Evolutionary conservation across 2,113 vertebrate genomes (phyloP), one percentile per base, ranked within the genome.

Genomic region (Proterorhinus semilunaris): DNA sequence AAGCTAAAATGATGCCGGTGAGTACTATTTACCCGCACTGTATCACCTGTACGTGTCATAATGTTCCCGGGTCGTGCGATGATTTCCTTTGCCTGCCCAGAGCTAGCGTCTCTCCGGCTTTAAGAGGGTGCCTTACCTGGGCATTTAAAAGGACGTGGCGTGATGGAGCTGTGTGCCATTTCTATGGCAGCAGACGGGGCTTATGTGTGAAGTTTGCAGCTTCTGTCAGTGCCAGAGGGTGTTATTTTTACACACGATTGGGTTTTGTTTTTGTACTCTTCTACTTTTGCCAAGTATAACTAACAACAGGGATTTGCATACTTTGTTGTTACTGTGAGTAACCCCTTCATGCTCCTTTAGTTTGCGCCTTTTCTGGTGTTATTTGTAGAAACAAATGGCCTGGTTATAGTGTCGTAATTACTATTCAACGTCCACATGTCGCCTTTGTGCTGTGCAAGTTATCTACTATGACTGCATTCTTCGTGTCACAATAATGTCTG

Each of bases 1-100:
- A 93, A 83, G 92, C 94, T 90, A 96, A 94, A 75, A 97, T 97
- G 96, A 96, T 98, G 96, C 96, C 96, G 94, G 96, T 98, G 81
- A 96, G 96, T 88, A 70, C 6, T 10, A 17, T 55, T 75, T 78
- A 53, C 52, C 75, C 66, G 9, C 5, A 43, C 59, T 17, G 5
- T 6, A 1, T 17, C n/a, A 69, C 61, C 61, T 83, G 79, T 66
- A 3, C 8, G 43, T 48, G 8, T 68, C 7, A 8, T 10, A 5
- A 5, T 53, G 6, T 16, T 2, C 8, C 3, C 16, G 0, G 17
- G 7, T 27, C 27, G 11, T 55, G 53, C 53, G 53, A 10, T 21
- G 27, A 21, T 48, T 15, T 51, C 5, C 59, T 72, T 63, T 66
- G 54, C 7, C 44, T 16, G 44, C 17, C n/a, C 8, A 6, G 10